phyloP scores from a whole-genome alignment of 2,888 invertebrate species.

The Microplitis deprimator region DNA sequence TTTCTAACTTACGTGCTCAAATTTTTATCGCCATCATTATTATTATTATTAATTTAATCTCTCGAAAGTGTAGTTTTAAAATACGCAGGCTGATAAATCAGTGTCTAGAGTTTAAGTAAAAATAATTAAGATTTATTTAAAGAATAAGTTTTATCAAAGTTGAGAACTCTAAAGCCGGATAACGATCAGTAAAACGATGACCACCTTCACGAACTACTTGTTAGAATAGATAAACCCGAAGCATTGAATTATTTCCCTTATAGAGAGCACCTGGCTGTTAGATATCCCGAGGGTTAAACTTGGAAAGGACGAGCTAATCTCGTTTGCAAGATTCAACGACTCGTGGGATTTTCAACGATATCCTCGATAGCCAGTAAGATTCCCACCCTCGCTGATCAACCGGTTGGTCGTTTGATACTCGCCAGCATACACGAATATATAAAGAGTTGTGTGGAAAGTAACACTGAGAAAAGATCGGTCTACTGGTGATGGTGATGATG shows the following conservation, averaged over 20 bases:
- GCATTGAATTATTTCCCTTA: constrained; percentile 20
- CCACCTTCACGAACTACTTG: constrained; percentile 1
- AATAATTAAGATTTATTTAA: not conserved
- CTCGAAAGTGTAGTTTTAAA: no score
- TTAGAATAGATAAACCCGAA: constrained; percentile 5
- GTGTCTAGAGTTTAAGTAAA: not conserved
- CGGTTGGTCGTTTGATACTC: not conserved
- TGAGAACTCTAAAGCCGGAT: not conserved
- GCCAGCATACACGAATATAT: not conserved
- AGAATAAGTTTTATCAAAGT: not conserved
- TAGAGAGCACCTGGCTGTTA: constrained; percentile 3
- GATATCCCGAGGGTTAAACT: constrained; percentile 17
- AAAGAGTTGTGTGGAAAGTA: not conserved
- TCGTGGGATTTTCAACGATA: constrained; percentile 23
- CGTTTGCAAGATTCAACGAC: constrained; percentile 21
- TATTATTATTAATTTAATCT: no score
- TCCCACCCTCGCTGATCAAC: constrained; percentile 31
- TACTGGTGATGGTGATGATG: not conserved
- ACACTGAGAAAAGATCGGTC: no score
- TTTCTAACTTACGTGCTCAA: not conserved
- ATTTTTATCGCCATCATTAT: not conserved
- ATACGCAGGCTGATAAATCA: not conserved
- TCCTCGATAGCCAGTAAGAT: not conserved
- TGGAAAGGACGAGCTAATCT: constrained; percentile 18
- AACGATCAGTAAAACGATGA: constrained; percentile 5